phyloP scores from a whole-genome alignment of 2,113 vertebrate genomes.

The Pardalotus punctatus region DNA sequence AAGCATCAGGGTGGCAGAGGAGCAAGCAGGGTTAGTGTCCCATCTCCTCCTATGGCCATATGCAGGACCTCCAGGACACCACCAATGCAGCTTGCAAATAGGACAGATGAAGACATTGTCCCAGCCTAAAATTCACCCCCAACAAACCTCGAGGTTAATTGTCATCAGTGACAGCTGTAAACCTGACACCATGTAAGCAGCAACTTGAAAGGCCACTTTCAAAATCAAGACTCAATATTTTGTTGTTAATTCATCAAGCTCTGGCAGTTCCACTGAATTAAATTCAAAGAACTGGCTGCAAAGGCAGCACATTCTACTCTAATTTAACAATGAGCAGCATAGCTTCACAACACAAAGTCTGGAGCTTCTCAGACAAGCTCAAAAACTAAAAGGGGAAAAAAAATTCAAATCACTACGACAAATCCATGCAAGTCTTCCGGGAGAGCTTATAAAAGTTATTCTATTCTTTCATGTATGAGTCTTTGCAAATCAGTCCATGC shows the following conservation, averaged over 20 bases:
- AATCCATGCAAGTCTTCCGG: neutral
- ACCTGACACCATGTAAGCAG: neutral
- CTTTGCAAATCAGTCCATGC: neutral
- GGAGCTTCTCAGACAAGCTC: neutral
- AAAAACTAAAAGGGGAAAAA: neutral
- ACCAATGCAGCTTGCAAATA: neutral
- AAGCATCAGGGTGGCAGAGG: neutral
- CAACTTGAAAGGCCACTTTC: neutral
- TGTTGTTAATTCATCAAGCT: neutral
- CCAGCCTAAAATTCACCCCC: neutral
- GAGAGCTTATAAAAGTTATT: neutral
- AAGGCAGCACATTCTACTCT: neutral
- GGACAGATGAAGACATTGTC: neutral
- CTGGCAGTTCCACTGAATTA: neutral
- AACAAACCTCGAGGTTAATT: neutral
- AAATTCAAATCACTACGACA: neutral
- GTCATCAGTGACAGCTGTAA: neutral
- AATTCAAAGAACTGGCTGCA: neutral
- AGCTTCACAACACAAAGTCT: neutral
- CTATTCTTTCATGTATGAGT: neutral
- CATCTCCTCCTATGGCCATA: rapidly evolving
- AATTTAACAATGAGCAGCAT: neutral
- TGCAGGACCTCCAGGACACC: neutral
- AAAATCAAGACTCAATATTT: neutral
- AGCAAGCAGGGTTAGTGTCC: neutral